Conservation (phyloP, 2,888 invertebrate genomes). For the Drosophila paramelanica region DNA sequence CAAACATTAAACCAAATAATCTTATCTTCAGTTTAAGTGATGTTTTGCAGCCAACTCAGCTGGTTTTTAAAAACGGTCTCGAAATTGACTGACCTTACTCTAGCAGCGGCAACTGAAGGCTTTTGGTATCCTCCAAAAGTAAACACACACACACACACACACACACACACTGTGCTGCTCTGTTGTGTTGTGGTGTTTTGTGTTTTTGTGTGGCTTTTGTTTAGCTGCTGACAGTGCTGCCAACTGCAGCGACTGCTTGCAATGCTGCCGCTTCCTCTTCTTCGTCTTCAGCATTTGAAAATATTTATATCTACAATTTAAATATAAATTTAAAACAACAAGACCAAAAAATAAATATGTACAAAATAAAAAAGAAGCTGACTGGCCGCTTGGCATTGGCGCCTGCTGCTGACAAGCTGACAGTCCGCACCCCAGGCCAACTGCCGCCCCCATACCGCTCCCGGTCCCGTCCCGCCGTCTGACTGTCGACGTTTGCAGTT, state of each 20-base stretch:
- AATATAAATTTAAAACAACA: slow-evolving; percentile 59
- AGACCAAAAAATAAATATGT: background rate
- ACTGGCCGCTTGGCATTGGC: slow-evolving; percentile 51
- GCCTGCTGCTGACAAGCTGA: slow-evolving; percentile 75
- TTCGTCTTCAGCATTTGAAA: slow-evolving; percentile 20
- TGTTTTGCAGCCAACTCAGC: background rate
- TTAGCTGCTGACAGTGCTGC: slow-evolving; percentile 63
- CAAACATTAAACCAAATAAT: background rate
- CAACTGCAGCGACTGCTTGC: slow-evolving; percentile 59
- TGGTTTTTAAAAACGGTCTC: background rate
- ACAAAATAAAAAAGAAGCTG: slow-evolving; percentile 24
- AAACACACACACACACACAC: background rate
- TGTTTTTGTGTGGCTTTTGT: slow-evolving; percentile 54
- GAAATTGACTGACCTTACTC: slow-evolving; percentile 13
- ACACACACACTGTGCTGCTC: background rate
- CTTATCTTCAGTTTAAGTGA: background rate
- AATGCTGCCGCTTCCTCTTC: background rate
- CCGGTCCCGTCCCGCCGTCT: background rate
- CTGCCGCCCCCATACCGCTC: background rate
- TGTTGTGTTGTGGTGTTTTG: background rate
- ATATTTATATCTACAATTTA: slow-evolving; percentile 63
- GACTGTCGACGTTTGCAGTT: slow-evolving; percentile 73
- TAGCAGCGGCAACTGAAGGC: background rate
- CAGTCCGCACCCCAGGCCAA: slow-evolving; percentile 48
- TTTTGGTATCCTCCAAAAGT: background rate